These are phyloP conservation scores for Neodiprion fabricii DNA, from an alignment of 1,140 invertebrate species.

Conservation along the genomic window DNA sequence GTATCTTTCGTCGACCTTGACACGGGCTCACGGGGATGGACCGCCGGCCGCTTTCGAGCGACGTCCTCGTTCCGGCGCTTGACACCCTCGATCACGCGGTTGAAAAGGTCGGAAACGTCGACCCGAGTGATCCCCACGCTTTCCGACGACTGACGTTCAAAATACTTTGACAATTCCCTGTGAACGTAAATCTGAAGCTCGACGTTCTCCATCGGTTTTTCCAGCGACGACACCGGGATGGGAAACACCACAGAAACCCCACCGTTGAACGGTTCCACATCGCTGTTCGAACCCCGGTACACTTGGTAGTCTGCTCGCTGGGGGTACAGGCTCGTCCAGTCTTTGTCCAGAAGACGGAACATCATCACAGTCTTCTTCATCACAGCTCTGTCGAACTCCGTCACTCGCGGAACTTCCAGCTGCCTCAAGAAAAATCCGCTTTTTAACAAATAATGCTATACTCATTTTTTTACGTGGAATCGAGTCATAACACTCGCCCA, in stretches of 20 bases:
- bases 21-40: neutral
- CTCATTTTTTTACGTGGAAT: too few species aligned
- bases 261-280: slow-evolving; percentile 43
- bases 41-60: slow-evolving; percentile 37
- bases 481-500: too few species aligned
- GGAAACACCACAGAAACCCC: slow-evolving; percentile 48
- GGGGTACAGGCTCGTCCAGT: slow-evolving; percentile 43
- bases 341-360: slow-evolving; percentile 45
- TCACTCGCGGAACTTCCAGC: slow-evolving; percentile 41
- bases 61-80: slow-evolving; percentile 41
- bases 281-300: slow-evolving; percentile 40
- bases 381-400: slow-evolving; percentile 38
- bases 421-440: slow-evolving; percentile 15
- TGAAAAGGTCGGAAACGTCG: slow-evolving; percentile 40
- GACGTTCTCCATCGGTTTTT: slow-evolving; percentile 23
- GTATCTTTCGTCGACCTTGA: slow-evolving; percentile 41
- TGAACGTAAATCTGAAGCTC: slow-evolving; percentile 36
- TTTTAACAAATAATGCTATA: too few species aligned
- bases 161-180: slow-evolving; percentile 41
- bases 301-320: slow-evolving; percentile 35
- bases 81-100: slow-evolving; percentile 45
- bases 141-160: slow-evolving; percentile 29
- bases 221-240: slow-evolving; percentile 29
- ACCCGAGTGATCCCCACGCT: slow-evolving; percentile 35
- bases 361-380: slow-evolving; percentile 44